A percentile compares a stretch with the other conserved stretches of the same genome.
Conservation (phyloP, 2,888 invertebrate genomes). For the Agrotis segetum region DNA sequence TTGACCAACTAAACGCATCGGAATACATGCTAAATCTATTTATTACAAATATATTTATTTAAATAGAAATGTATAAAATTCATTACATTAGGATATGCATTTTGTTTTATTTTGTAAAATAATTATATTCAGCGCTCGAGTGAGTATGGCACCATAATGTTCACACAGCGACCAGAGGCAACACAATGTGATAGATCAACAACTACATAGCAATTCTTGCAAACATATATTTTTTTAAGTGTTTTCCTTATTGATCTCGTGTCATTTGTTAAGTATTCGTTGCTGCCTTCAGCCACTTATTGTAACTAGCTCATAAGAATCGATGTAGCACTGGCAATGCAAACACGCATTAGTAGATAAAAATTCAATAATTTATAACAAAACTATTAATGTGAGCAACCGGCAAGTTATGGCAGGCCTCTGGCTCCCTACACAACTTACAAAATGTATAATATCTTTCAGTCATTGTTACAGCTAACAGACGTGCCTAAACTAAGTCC, state of each 20-base stretch:
- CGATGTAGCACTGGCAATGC: background rate
- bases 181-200: background rate
- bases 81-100: conserved; percentile 22
- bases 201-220: background rate
- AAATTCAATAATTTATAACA: conserved; percentile 13
- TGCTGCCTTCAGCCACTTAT: too few species aligned
- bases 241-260: too few species aligned
- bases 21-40: conserved; percentile 23
- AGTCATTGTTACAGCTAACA: conserved; percentile 50
- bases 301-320: background rate
- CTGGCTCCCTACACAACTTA: conserved; percentile 38
- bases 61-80: conserved; percentile 7
- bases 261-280: too few species aligned
- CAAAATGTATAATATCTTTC: conserved; percentile 49
- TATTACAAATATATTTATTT: conserved; percentile 4
- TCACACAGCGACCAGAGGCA: conserved; percentile 36
- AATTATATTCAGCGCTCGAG: conserved; percentile 18
- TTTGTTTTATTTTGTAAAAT: background rate
- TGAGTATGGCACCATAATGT: conserved; percentile 52
- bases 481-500: conserved; percentile 32
- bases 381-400: background rate
- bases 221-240: too few species aligned
- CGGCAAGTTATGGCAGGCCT: conserved; percentile 29
- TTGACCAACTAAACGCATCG: background rate
- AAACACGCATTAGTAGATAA: background rate